Percentiles rank a stretch among this genome's conserved stretches.
Conservation (phyloP, 1,140 invertebrate species). For the Saccostrea cuccullata region DNA sequence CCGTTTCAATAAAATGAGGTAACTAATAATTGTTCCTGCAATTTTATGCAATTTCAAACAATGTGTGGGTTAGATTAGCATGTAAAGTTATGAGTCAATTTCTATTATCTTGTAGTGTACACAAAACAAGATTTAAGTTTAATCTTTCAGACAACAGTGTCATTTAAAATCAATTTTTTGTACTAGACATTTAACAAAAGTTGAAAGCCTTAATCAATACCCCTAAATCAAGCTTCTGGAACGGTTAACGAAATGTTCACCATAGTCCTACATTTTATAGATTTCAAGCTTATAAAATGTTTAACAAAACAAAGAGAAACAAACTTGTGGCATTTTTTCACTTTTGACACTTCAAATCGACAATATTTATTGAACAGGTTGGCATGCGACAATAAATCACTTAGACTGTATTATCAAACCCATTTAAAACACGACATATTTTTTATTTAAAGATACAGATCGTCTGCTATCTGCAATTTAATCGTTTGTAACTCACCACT, state of each 20-base stretch:
- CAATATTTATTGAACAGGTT: neutral
- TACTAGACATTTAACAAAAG: neutral
- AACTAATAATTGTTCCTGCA: no score
- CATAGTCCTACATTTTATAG: neutral
- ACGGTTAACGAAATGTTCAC: slow-evolving; percentile 6
- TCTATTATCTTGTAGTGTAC: neutral
- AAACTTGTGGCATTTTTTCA: slow-evolving; percentile 5
- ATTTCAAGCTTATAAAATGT: neutral
- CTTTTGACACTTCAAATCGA: neutral
- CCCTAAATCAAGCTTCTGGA: neutral
- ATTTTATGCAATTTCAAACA: no score
- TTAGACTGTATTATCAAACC: neutral
- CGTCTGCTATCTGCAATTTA: neutral
- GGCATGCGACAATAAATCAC: slow-evolving; percentile 27
- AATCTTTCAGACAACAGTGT: slow-evolving; percentile 18
- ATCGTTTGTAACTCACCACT: slow-evolving; percentile 42
- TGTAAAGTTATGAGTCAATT: neutral
- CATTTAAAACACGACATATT: slow-evolving; percentile 19
- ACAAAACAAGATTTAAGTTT: slow-evolving; percentile 5
- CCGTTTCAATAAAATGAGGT: no score
- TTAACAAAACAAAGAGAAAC: neutral
- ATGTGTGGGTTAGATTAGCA: no score
- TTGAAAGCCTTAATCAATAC: slow-evolving; percentile 23
- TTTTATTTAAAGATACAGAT: neutral
- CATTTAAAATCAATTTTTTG: slow-evolving; percentile 28